Conservation (phyloP, 2,113 vertebrate genomes). For the Nothocercus nigrocapillus region DNA sequence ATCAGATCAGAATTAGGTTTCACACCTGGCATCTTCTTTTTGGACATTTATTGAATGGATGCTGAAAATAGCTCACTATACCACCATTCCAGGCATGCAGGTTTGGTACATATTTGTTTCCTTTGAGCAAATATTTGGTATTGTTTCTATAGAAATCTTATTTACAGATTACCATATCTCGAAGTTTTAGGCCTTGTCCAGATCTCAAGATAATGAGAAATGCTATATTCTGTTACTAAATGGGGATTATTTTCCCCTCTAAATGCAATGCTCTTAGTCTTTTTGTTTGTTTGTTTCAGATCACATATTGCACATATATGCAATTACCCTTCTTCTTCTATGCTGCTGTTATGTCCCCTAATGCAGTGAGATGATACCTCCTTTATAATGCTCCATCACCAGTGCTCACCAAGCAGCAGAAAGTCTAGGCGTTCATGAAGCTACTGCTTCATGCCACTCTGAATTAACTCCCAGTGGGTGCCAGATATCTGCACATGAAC, state of each 20-base stretch:
- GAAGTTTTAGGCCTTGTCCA: background rate
- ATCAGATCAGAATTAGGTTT: background rate
- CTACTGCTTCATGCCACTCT: background rate
- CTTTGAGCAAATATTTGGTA: background rate
- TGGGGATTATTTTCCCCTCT: background rate
- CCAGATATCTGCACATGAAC: slow-evolving; percentile 2
- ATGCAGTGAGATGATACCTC: background rate
- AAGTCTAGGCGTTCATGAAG: background rate
- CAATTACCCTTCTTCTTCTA: background rate
- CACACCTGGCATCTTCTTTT: background rate
- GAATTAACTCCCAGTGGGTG: background rate
- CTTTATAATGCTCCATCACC: background rate
- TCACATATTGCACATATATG: background rate
- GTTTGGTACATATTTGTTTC: background rate
- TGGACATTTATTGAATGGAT: background rate
- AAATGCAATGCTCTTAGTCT: background rate
- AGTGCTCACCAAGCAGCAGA: background rate
- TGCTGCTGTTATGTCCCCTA: background rate
- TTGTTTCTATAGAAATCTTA: background rate
- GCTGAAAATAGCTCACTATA: background rate
- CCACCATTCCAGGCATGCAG: background rate
- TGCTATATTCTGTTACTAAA: background rate
- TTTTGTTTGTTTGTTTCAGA: background rate
- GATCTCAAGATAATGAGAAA: background rate
- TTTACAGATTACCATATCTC: background rate